phyloP scores from a whole-genome alignment of 2,888 invertebrate genomes.

The Brachyptera risi region DNA sequence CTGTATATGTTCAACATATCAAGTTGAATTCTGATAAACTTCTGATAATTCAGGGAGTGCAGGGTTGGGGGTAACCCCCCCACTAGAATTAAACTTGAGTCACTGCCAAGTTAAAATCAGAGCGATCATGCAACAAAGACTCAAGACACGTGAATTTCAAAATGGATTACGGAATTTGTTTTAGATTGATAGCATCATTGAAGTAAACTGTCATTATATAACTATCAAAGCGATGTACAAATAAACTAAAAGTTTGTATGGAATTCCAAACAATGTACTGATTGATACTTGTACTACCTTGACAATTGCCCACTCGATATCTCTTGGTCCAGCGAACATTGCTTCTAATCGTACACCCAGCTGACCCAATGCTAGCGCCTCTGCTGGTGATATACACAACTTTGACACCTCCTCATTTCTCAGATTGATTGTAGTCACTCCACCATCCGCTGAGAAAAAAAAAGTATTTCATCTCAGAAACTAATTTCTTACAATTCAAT shows the following conservation, averaged over 20 bases:
- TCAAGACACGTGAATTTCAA: not conserved
- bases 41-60: too few species aligned
- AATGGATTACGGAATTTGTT: not conserved
- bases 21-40: too few species aligned
- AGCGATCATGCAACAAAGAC: not conserved
- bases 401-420: conserved; percentile 44
- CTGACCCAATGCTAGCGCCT: conserved; percentile 53
- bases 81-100: too few species aligned
- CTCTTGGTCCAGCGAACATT: conserved; percentile 64
- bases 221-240: too few species aligned
- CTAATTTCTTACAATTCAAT: not conserved
- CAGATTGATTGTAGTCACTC: conserved; percentile 44
- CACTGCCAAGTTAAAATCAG: too few species aligned
- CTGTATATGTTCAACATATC: too few species aligned
- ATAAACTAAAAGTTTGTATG: too few species aligned
- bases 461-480: not conserved
- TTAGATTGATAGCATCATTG: too few species aligned
- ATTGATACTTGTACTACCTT: too few species aligned
- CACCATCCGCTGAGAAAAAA: conserved; percentile 41
- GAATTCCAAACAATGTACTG: too few species aligned
- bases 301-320: conserved; percentile 76
- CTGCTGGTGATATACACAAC: conserved; percentile 54
- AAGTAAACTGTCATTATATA: too few species aligned
- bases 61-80: too few species aligned
- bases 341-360: conserved; percentile 59